A percentile compares a stretch with the other conserved stretches of the same genome.
phyloP scores from a whole-genome alignment of 2,888 invertebrate species.

The Plebejus argus region DNA sequence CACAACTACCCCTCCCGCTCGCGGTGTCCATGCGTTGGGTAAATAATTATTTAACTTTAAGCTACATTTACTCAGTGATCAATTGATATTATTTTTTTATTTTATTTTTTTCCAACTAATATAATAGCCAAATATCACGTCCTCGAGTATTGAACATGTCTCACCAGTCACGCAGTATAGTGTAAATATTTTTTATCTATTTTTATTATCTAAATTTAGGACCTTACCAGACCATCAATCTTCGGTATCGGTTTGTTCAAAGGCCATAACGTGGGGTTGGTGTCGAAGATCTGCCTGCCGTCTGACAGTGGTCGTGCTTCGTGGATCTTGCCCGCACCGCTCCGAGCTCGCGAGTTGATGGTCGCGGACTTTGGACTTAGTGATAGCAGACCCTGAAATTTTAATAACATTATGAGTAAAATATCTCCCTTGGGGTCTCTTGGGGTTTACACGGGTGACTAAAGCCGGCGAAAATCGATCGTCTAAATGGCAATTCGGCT shows the following conservation, averaged over 20 bases:
- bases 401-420: background rate
- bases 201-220: too few species aligned
- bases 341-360: constrained; percentile 58
- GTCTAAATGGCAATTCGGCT: background rate
- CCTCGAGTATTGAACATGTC: too few species aligned
- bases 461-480: background rate
- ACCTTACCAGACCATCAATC: constrained; percentile 76
- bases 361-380: constrained; percentile 67
- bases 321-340: constrained; percentile 65
- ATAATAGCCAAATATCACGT: too few species aligned
- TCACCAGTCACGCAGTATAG: too few species aligned
- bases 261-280: constrained; percentile 83
- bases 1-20: too few species aligned
- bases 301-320: constrained; percentile 77
- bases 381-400: constrained; percentile 75
- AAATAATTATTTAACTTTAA: too few species aligned
- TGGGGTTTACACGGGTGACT: too few species aligned
- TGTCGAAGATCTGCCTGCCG: constrained; percentile 82
- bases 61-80: too few species aligned
- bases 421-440: background rate
- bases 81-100: too few species aligned
- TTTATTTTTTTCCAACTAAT: too few species aligned
- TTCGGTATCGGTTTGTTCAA: constrained; percentile 85
- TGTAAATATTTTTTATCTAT: too few species aligned
- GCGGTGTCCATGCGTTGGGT: too few species aligned